Conservation (phyloP, 1,140 invertebrate species). For the Oryzaephilus surinamensis region DNA sequence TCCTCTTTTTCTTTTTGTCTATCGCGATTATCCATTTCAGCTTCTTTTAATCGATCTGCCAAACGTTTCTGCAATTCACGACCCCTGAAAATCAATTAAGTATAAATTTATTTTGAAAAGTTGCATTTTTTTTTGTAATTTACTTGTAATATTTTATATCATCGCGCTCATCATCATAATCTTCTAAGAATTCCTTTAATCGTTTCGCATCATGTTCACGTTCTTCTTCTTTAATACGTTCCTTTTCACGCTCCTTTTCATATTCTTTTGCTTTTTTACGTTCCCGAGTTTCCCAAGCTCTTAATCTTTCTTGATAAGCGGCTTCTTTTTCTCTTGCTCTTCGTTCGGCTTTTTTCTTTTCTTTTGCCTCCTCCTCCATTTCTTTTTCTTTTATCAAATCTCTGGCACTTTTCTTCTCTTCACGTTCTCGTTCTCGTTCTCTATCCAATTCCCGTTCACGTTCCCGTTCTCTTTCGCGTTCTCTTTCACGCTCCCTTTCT, state of each 20-base stretch:
- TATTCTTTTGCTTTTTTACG: constrained; percentile 87
- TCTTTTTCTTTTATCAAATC: constrained; percentile 67
- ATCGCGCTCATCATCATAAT: constrained; percentile 96
- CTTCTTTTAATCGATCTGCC: constrained; percentile 83
- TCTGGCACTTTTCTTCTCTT: constrained; percentile 44
- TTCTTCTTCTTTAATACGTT: constrained; percentile 73
- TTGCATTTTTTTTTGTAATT: constrained; percentile 29
- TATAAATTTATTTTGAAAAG: constrained; percentile 3
- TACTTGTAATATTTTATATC: constrained; percentile 94
- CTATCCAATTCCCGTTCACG: constrained; percentile 36
- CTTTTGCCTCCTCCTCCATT: constrained; percentile 82
- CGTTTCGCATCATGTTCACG: constrained; percentile 81
- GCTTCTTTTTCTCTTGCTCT: constrained; percentile 87
- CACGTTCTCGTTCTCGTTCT: constrained; percentile 37
- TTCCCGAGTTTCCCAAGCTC: constrained; percentile 90
- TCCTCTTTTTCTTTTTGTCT: constrained; percentile 84
- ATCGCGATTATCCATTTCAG: constrained; percentile 82
- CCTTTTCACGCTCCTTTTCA: constrained; percentile 79
- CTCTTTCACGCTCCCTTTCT: constrained; percentile 36
- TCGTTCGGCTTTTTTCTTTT: constrained; percentile 82
- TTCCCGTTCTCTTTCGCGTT: constrained; percentile 38
- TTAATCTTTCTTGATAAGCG: constrained; percentile 75
- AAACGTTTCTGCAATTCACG: constrained; percentile 80
- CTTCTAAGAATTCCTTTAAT: constrained; percentile 94
- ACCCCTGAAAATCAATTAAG: constrained; percentile 46